Conservation (phyloP, 2,113 vertebrate genomes). For the Pelodiscus sinensis region DNA sequence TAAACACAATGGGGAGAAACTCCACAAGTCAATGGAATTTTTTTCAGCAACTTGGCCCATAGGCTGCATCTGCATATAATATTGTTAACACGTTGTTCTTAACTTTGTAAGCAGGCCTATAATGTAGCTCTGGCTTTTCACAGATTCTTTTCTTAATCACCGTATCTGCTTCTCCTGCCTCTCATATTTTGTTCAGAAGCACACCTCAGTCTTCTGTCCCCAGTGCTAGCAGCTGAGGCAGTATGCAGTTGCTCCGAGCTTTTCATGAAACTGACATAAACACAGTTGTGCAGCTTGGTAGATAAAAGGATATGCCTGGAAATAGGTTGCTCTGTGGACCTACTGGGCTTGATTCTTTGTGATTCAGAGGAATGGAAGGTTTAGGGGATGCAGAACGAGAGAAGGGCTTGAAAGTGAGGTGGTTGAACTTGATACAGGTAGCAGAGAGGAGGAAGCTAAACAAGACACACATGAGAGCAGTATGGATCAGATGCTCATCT, state of each 20-base stretch:
- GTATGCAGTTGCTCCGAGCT: neutral
- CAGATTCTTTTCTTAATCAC: slow-evolving; percentile 25
- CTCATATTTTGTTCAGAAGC: neutral
- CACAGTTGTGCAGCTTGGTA: neutral
- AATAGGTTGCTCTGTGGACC: neutral
- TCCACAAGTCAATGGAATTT: neutral
- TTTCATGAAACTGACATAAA: neutral
- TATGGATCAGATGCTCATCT: neutral
- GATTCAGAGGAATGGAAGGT: neutral
- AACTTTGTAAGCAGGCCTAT: neutral
- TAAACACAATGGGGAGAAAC: neutral
- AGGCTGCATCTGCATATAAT: neutral
- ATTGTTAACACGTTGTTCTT: neutral
- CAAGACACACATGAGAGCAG: rapidly evolving
- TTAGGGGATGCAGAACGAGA: neutral
- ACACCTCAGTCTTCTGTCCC: rapidly evolving
- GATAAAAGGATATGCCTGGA: neutral
- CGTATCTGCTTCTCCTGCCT: neutral
- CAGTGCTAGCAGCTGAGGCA: neutral
- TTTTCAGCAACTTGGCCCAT: neutral
- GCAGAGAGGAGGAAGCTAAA: neutral
- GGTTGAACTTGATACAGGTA: neutral
- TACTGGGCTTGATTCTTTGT: neutral
- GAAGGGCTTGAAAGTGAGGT: neutral
- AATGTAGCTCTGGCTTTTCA: neutral